Conservation (phyloP, 2,888 invertebrate genomes). For the Aphodius granarius region DNA sequence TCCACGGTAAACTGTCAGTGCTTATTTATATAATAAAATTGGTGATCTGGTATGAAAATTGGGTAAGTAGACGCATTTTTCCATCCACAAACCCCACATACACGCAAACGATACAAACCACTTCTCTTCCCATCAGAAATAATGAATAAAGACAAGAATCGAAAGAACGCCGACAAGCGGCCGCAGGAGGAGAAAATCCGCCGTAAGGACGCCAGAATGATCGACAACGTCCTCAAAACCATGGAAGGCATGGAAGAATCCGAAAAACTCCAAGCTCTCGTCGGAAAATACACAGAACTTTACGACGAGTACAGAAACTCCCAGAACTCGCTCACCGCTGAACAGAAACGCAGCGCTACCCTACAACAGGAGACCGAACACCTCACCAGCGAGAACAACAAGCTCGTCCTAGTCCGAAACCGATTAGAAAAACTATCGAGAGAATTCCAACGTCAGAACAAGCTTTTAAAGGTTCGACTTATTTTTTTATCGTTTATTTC, state of each 20-base stretch:
- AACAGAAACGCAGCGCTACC: not conserved
- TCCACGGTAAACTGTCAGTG: not conserved
- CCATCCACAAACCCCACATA: not conserved
- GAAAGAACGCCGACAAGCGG: not conserved
- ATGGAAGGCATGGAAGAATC: not conserved
- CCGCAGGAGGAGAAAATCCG: conserved; percentile 9
- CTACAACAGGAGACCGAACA: not conserved
- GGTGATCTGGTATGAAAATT: not conserved
- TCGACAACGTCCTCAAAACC: conserved; percentile 1
- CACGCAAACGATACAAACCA: not conserved
- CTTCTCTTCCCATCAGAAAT: not conserved
- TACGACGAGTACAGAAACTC: not conserved
- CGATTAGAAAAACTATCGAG: conserved; percentile 88
- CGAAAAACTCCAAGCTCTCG: not conserved
- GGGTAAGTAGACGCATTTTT: not conserved
- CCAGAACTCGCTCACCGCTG: not conserved
- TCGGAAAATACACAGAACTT: not conserved
- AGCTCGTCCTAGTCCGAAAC: conserved; percentile 77
- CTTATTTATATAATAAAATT: not conserved
- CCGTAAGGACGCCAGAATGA: conserved; percentile 4
- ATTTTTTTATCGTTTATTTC: not conserved
- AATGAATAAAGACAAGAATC: not conserved
- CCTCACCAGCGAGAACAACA: conserved; percentile 76
- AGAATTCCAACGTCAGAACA: conserved; percentile 91
- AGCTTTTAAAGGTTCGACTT: conserved; percentile 74